Base-by-base conservation (phyloP, 2,113 vertebrate genomes). In the Colistium nudipinnis region DNA sequence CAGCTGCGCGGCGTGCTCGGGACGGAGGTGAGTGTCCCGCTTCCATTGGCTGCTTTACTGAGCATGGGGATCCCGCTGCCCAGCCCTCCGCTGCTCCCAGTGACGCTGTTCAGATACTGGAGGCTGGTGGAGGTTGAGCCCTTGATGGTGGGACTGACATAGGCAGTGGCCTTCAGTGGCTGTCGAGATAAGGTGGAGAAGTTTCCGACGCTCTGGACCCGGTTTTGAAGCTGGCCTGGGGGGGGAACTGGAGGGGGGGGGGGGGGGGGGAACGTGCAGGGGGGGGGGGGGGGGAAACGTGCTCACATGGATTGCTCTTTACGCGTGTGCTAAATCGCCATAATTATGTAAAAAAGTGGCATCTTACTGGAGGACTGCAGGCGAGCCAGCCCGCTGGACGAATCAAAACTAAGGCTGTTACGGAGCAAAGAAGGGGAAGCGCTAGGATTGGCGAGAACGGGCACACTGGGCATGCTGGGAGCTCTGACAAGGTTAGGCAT, bases 371-470 rank as follows among this genome's bases (percentile, higher is more conserved):
- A 92, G 0, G 95, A 94, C 53, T 95, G 95, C 70, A 95, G 93
- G 64, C 92, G 94, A 51, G 93, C 89, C 52, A 95, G 77, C 11
- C 93, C 94, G 35, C 92, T 94, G 71, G 93, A 94, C 2, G 95
- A 97, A 87, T 98, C 96, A 77, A 98, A 99, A 82, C 96, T 98
- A 86, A 95, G 95, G 78, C 96, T 98, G 74, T 89, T 98, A 83
- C 95, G 92, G 84, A 98, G 95, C 73, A 95, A 90, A 76, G 91
- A 86, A 0, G 92, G 90, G 54, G 95, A 92, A 66, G 83, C 76
- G 1, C 86, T 14, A 0, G 54, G 90, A 80, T 84, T 90, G 75
- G 81, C 87, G 11, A 90, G 62, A 56, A 93, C 90, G 52, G 95
- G 87, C 60, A 90, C 87, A 43, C 85, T 84, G 2, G 91, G 76